Percentiles rank a stretch among this genome's conserved stretches.
Conservation (phyloP, 1,140 invertebrate genomes). For the Drosophila littoralis region DNA sequence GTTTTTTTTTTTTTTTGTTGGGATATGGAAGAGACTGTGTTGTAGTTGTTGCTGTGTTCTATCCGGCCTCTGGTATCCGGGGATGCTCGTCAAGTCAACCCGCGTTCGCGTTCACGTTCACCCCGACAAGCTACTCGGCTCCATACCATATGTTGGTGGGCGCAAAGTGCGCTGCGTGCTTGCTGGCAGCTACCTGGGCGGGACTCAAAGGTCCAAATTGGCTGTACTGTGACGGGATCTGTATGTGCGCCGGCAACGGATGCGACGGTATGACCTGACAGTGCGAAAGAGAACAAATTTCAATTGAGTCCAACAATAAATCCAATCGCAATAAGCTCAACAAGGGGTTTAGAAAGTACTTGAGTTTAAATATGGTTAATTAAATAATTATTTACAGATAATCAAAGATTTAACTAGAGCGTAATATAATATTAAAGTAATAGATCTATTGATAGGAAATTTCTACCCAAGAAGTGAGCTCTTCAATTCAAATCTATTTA, state of each 20-base stretch:
- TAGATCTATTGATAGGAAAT: too few relatives aligned
- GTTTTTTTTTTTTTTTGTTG: background rate
- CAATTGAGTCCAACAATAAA: background rate
- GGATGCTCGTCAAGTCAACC: slow-evolving; percentile 31
- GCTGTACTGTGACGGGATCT: slow-evolving; percentile 88
- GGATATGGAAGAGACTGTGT: slow-evolving; percentile 23
- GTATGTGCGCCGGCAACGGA: slow-evolving; percentile 93
- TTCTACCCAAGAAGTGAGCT: too few relatives aligned
- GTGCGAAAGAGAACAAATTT: background rate
- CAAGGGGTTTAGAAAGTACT: too few relatives aligned
- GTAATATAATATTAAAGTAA: too few relatives aligned
- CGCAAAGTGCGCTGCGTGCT: slow-evolving; percentile 89
- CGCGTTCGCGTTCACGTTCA: slow-evolving; percentile 9
- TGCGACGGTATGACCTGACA: slow-evolving; percentile 86
- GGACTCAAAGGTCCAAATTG: slow-evolving; percentile 89
- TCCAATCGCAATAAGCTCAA: too few relatives aligned
- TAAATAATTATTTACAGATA: too few relatives aligned
- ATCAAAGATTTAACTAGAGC: too few relatives aligned
- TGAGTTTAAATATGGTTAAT: too few relatives aligned
- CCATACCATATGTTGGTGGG: slow-evolving; percentile 90
- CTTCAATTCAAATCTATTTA: too few relatives aligned
- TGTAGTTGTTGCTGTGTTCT: slow-evolving; percentile 33
- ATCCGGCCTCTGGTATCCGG: slow-evolving; percentile 30
- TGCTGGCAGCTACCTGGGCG: slow-evolving; percentile 86
- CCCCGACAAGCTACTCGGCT: slow-evolving; percentile 85